Evolutionary conservation across 2,797 vertebrate species (phyloP), one percentile per base, ranked within the genome.

Genomic region (Neomorphus geoffroyi): DNA sequence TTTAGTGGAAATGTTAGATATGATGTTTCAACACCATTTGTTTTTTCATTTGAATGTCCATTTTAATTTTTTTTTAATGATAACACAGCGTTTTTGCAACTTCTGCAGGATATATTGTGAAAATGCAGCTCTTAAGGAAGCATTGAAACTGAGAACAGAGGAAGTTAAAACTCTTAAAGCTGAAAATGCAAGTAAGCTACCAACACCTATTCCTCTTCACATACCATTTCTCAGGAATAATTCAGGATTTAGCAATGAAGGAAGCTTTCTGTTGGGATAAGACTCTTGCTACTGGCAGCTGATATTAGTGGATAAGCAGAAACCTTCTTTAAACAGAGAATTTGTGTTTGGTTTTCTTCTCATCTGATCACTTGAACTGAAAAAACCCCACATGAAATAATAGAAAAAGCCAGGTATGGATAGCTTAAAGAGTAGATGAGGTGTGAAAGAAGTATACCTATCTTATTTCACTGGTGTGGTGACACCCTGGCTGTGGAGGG

Each of bases 141-240:
- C 95, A 35, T 66, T 98, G 91, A 98, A 98, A 86, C 86, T 98
- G 72, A 98, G 95, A 92, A 98, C 97, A 84, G 97, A 95, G 60
- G 98, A 98, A 97, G 77, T 98, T 81, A 98, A 97, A 97, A 96
- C 95, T 45, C 97, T 98, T 22, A 98, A 97, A 95, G 98, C 98
- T 92, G 98, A 99, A 96, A 98, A 99, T 82, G 64, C 98, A 90
- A 97, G 99, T 99, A 98, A 98, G 98, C 85, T 28, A 73, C 18
- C 37, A 92, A n/a, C 56, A 83, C 18, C 87, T 64, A 11, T 78
- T 81, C 27, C 8, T 66, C 12, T 62, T 67, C 45, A 73, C 51
- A 16, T 27, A 30, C 9, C 35, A n/a, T 65, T 75, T 80, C 32
- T 57, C 58, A 60, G 30, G 33, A 79, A 28, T 69, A 66, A 56